Evolutionary conservation across 2,113 vertebrate genomes (phyloP), one percentile per base, ranked within the genome.

Genomic region (Rhinolophus ferrumequinum): DNA sequence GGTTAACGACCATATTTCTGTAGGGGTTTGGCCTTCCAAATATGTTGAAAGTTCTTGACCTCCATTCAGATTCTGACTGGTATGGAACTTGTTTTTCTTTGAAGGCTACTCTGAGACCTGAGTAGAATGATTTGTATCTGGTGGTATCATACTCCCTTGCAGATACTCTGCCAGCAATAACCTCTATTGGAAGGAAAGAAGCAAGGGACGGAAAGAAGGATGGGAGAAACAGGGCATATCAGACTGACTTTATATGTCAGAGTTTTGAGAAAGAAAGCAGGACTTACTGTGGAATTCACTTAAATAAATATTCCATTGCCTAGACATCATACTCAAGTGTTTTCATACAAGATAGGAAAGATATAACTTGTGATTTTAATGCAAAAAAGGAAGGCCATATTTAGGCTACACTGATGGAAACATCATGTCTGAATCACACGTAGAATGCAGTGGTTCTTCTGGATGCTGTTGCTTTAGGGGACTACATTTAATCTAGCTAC

Each of bases 51-150:
- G 70, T 60, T 96, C 76, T 97, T 94, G 91, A 89, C 89, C 56
- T 92, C 60, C 62, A 64, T 50, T 96, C 81, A 92, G 88, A 35
- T 77, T 75, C 66, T 97, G 89, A 84, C 41, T 94, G 87, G 89
- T 95, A 67, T 90, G 89, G 80, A 89, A 96, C 97, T 94, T 92
- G 89, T 96, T 96, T 97, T 95, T 66, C 97, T 98, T 97, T 97
- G 96, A 97, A 97, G 79, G 41, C 44, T 80, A 70, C 80, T 96
- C 97, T 89, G 97, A 97, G 92, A 93, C 69, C 76, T 85, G 70
- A 93, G 90, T 62, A 82, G 79, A 96, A 97, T 97, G 94, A 96
- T 98, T 97, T 97, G 89, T 97, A 97, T 96, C 93, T 96, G 97
- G 96, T 97, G 90, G 97, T 93, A 96, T 96, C 96, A 67, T 69